These are phyloP conservation scores for Heterodera schachtii DNA, from an alignment of 1,140 invertebrate species.

Conservation along the genomic window DNA sequence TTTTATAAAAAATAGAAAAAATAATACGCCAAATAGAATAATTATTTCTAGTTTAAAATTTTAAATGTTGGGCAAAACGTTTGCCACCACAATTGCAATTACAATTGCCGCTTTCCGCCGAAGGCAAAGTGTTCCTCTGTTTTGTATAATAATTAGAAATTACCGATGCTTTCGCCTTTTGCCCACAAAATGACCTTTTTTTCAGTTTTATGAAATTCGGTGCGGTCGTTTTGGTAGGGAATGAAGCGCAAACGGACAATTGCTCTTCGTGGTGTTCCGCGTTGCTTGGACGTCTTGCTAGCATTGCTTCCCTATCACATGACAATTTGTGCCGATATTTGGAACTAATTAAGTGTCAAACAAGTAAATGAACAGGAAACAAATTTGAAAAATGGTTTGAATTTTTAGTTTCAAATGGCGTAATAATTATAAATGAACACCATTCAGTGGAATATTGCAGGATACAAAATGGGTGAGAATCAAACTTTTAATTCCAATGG, in stretches of 20 bases:
- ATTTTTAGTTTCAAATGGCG: slow-evolving; percentile 33
- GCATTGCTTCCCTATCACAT: slow-evolving; percentile 21
- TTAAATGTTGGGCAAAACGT: no score
- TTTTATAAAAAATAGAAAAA: no score
- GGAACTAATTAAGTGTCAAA: slow-evolving; percentile 35
- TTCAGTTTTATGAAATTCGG: slow-evolving; percentile 7
- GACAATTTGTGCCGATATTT: slow-evolving; percentile 37
- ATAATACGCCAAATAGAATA: no score
- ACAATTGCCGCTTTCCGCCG: no score
- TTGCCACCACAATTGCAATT: no score
- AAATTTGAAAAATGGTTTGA: not conserved
- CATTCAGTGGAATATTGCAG: slow-evolving; percentile 25
- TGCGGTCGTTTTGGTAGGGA: slow-evolving; percentile 4
- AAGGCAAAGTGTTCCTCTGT: no score
- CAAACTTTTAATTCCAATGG: slow-evolving; percentile 10
- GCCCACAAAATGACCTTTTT: no score
- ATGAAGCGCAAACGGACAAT: not conserved
- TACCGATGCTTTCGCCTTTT: no score
- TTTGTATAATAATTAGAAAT: no score
- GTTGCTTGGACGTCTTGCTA: slow-evolving; percentile 35
- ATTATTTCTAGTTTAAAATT: no score
- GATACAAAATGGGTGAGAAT: slow-evolving; percentile 20
- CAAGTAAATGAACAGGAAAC: slow-evolving; percentile 3
- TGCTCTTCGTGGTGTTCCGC: not conserved
- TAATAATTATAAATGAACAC: slow-evolving; percentile 40